Conservation (phyloP, 2,113 vertebrate genomes). For the Prolemur simus region DNA sequence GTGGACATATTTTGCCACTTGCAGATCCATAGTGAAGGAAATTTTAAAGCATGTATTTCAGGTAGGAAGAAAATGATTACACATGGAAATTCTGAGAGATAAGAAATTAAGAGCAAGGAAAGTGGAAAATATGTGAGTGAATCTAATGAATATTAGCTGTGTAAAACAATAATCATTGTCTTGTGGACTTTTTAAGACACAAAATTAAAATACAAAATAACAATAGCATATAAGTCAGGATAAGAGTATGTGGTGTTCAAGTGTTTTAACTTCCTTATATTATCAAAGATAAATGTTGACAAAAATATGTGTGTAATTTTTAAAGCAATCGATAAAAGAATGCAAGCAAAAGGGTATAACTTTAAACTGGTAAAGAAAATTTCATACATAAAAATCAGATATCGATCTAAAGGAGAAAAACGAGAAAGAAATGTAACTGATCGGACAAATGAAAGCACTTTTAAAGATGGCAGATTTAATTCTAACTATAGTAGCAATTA, state of each 20-base stretch:
- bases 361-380: conserved; percentile 1
- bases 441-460: conserved; percentile 23
- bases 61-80: not conserved
- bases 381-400: conserved; percentile 3
- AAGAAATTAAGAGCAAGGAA: not conserved
- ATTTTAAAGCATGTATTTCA: conserved; percentile 33
- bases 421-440: not conserved
- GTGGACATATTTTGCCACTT: not conserved
- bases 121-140: not conserved
- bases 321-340: not conserved
- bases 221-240: not conserved
- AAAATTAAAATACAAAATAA: not conserved
- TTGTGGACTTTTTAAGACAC: not conserved
- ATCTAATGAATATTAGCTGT: not conserved
- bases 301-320: conserved; percentile 7
- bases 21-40: conserved; percentile 1
- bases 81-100: not conserved
- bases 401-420: not conserved
- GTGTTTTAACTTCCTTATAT: not conserved
- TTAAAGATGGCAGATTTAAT: not conserved
- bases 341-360: not conserved
- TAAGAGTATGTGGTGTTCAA: not conserved
- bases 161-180: not conserved
- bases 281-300: not conserved
- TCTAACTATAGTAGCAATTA: conserved; percentile 20